Evolutionary conservation across 2,113 vertebrate species (phyloP), one percentile per base, ranked within the genome.

Genomic region (Ptychochromis oligacanthus): DNA sequence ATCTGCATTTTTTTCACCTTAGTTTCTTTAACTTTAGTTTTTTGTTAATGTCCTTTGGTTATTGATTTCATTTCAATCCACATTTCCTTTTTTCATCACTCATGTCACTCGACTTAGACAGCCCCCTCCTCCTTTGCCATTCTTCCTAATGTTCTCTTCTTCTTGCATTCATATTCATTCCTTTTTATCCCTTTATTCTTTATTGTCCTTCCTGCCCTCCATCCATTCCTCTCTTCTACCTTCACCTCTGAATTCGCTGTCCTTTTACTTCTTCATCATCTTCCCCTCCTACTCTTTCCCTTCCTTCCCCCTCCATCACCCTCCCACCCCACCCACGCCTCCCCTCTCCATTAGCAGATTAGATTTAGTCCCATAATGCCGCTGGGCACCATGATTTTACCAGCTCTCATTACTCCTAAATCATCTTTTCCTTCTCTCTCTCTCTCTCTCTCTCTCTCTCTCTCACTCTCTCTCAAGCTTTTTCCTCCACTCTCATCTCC

Each of bases 351-450:
- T 95, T 95, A 95, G 94, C 90, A 94, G 90, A 95, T 95, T 95
- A 95, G 90, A 94, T 96, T 96, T 94, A 92, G 86, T 90, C 89
- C 93, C 90, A 89, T 93, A 94, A 94, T 94, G 90, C 92, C 62
- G 81, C 87, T 90, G 91, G 93, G 93, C 90, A 92, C 87, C 81
- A 75, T 93, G 90, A 93, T 93, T 93, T 93, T 93, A 94, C 93
- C 72, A 90, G 80, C 92, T 93, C 91, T 89, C 92, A 93, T 93
- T 94, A 93, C 86, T 86, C 89, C 89, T 92, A 92, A 89, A 94
- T 93, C 94, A 93, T 95, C 92, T 89, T 88, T 90, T 90, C 83
- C 88, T 81, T 86, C 88, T 76, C 70, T 60, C 86, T 82, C 89
- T 1, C 74, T 72, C 74, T 75, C 64, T 61, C 2, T n/a, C 12